Percentiles rank a stretch among this genome's conserved stretches.
phyloP scores from a whole-genome alignment of 2,888 invertebrate species.

The Caenorhabditis sp. region DNA sequence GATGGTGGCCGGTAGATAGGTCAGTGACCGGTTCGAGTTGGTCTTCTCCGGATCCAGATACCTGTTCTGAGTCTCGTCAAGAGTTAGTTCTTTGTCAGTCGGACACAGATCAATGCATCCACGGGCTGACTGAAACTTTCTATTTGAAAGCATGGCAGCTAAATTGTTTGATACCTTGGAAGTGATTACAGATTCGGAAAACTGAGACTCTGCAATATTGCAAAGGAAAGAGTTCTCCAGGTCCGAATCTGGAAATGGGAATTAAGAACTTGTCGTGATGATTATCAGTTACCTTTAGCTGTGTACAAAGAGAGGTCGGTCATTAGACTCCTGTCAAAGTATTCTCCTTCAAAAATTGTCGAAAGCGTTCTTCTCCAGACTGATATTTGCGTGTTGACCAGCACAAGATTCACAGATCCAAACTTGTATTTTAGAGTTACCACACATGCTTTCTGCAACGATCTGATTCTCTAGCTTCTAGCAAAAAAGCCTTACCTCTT shows the following conservation, averaged over 20 bases:
- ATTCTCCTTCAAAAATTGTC: constrained; percentile 38
- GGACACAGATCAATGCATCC: constrained; percentile 26
- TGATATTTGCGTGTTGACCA: constrained; percentile 48
- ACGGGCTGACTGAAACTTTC: constrained; percentile 39
- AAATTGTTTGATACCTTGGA: too few relatives aligned
- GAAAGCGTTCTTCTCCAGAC: constrained; percentile 52
- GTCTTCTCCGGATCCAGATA: constrained; percentile 13
- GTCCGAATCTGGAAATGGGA: too few relatives aligned
- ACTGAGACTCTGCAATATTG: background rate
- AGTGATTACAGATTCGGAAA: too few relatives aligned
- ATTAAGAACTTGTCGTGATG: too few relatives aligned
- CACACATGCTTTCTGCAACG: constrained; percentile 36
- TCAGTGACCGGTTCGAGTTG: constrained; percentile 49
- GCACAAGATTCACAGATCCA: constrained; percentile 42
- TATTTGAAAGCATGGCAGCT: constrained; percentile 34
- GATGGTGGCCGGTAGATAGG: constrained; percentile 29
- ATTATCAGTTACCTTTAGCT: constrained; percentile 44
- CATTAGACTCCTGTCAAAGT: constrained; percentile 30
- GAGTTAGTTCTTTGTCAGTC: constrained; percentile 2
- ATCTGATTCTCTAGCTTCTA: too few relatives aligned
- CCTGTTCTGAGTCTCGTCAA: constrained; percentile 21
- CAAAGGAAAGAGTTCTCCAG: too few relatives aligned
- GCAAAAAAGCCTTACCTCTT: background rate
- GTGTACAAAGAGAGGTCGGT: constrained; percentile 45
- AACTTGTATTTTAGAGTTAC: constrained; percentile 53